Conservation (phyloP, 2,113 vertebrate species). For the Alaudala cheleensis region DNA sequence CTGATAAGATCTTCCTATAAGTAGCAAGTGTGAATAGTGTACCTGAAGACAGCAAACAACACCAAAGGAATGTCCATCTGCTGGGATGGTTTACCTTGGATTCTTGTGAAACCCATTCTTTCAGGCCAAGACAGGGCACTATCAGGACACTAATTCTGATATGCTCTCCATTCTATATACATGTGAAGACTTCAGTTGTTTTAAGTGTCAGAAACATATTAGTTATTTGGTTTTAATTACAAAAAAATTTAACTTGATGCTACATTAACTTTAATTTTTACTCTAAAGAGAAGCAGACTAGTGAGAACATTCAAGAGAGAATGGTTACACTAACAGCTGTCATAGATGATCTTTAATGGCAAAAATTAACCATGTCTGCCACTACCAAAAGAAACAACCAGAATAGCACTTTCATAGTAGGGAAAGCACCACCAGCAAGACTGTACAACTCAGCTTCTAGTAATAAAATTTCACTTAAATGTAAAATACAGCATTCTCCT, state of each 20-base stretch:
- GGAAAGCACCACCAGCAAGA: background rate
- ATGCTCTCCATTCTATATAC: background rate
- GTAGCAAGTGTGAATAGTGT: background rate
- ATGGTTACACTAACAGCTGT: background rate
- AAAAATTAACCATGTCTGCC: background rate
- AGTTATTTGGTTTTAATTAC: conserved; percentile 4
- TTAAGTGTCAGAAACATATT: background rate
- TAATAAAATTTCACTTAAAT: background rate
- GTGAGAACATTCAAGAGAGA: background rate
- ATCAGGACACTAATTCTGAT: background rate
- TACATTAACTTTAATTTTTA: conserved; percentile 10
- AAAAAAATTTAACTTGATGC: background rate
- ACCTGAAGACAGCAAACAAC: background rate
- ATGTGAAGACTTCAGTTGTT: background rate
- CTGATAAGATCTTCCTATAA: background rate
- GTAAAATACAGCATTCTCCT: background rate
- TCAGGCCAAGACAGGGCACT: background rate
- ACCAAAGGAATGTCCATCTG: background rate
- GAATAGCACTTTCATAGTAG: background rate
- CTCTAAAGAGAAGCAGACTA: background rate
- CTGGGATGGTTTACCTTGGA: background rate
- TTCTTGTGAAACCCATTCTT: background rate
- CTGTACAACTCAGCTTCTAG: background rate
- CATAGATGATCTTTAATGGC: background rate
- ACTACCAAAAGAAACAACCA: background rate